Evolutionary conservation across 2,888 invertebrate genomes (phyloP), one percentile per base, ranked within the genome.

Genomic region (Amphipoea oculea): DNA sequence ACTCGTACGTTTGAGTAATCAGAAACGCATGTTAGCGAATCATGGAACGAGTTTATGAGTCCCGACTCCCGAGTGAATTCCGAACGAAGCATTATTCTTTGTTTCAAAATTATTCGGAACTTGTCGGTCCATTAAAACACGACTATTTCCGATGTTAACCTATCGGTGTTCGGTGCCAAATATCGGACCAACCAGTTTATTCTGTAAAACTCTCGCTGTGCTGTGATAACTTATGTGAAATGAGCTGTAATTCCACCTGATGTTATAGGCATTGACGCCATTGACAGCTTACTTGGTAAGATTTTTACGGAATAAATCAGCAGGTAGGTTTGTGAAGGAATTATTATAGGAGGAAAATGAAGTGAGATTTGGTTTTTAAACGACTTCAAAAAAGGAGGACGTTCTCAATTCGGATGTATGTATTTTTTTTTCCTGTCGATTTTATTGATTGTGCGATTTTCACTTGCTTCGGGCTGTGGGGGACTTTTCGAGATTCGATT

Each of bases 1-100:
- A 71, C 71, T 65, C 20, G 45, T 40, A 66, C 73, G 65, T 66
- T 74, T 83, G 62, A 75, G 76, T 87, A 86, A 88, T 87, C 82
- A 81, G 66, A 29, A 67, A 62, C 76, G 70, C 70, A 60, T 73
- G 79, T 81, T 42, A 48, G 67, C 11, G 77, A 81, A 78, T 78
- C 70, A 36, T 69, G 76, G 62, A 72, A 69, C 67, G 70, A 51
- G 42, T 79, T 71, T 63, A 84, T 76, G 60, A 3, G 69, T 74
- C 79, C 76, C 78, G 60, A 3, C 67, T 74, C 79, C 76, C 78
- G 60, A 4, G n/a, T 45, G 68, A 48, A 76, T 76, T 71, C 63
- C 48, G 65, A 68, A 60, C 54, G 20, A 70, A 62, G 66, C 36
- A 12, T 29, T 29, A 29, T 29, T n/a, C 20, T 48, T 36, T 54